These are phyloP conservation scores for Netelia virgata DNA, from an alignment of 2,888 invertebrate species.

Conservation along the genomic window DNA sequence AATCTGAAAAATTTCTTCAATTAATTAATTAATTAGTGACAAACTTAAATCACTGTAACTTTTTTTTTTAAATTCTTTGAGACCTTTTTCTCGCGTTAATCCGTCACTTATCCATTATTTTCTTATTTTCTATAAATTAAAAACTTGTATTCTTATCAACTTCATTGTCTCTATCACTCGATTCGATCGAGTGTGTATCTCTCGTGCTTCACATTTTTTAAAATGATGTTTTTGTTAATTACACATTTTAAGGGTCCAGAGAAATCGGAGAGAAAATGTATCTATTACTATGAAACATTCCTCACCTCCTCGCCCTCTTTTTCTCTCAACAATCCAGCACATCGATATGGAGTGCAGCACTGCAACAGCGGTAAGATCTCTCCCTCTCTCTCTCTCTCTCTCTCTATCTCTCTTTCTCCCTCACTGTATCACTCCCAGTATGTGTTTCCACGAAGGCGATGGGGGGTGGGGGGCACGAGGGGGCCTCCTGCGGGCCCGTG, in stretches of 20 bases:
- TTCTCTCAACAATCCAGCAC: neutral
- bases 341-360: conserved; percentile 52
- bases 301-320: no score
- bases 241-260: conserved; percentile 6
- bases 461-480: conserved; percentile 66
- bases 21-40: no score
- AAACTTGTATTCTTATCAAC: no score
- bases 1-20: no score
- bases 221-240: neutral
- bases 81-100: no score
- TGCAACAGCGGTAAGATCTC: conserved; percentile 41
- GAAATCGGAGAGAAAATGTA: conserved; percentile 69
- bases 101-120: no score
- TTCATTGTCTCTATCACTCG: no score
- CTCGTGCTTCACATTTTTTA: no score
- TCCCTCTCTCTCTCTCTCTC: conserved; percentile 53
- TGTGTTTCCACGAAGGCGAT: neutral
- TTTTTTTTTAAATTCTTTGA: no score
- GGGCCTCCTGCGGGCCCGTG: conserved; percentile 83
- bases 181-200: no score
- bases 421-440: neutral
- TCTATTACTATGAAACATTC: conserved; percentile 84
- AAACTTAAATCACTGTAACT: no score
- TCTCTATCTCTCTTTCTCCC: conserved; percentile 29
- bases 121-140: no score